Conservation (phyloP, 2,113 vertebrate genomes). For the Crotalus tigris region DNA sequence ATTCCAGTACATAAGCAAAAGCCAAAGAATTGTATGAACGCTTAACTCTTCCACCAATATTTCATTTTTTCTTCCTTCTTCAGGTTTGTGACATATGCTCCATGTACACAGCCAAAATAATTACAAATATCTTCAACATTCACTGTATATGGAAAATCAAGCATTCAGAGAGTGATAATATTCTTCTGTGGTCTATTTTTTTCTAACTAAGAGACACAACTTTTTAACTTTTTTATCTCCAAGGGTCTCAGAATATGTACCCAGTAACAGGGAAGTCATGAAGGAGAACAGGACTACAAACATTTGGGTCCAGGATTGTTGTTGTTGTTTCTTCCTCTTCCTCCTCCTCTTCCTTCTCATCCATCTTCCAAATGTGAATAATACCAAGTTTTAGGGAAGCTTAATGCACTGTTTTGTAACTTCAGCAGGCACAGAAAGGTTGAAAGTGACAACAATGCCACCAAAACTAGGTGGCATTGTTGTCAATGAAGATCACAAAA, state of each 20-base stretch:
- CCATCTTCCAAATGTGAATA: neutral
- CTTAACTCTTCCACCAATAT: constrained; percentile 41
- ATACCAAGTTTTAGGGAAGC: neutral
- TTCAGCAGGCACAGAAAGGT: neutral
- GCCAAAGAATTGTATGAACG: constrained; percentile 53
- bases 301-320: neutral
- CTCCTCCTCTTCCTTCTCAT: neutral
- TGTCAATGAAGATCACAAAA: neutral
- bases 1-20: constrained; percentile 60
- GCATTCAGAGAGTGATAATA: constrained; percentile 64
- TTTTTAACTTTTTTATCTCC: neutral
- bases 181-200: constrained; percentile 62
- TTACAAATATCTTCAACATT: constrained; percentile 68
- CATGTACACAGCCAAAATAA: constrained; percentile 58
- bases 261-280: neutral
- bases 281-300: neutral
- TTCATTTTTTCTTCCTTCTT: constrained; percentile 51
- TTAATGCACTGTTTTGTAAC: neutral
- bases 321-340: neutral
- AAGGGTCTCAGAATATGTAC: neutral
- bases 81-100: constrained; percentile 61
- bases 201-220: neutral
- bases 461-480: neutral
- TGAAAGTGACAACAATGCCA: neutral
- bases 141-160: constrained; percentile 70